phyloP scores from a whole-genome alignment of 2,888 invertebrate species.

The Heteropelma amictum region DNA sequence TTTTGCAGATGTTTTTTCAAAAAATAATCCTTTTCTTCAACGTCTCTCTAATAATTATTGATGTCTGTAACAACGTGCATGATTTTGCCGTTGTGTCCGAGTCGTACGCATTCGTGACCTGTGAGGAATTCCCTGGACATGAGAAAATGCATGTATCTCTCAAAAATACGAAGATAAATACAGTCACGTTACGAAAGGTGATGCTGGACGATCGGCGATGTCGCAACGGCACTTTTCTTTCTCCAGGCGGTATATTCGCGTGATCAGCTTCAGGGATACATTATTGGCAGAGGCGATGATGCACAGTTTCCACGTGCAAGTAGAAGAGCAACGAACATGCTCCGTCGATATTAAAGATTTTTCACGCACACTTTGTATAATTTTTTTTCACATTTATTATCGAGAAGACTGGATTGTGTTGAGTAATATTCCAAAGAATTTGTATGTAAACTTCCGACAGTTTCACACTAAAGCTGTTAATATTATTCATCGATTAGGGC shows the following conservation, averaged over 20 bases:
- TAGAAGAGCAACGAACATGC: slow-evolving; percentile 40
- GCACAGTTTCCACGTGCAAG: slow-evolving; percentile 12
- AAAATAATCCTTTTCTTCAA: too few species aligned
- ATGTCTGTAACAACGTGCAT: too few species aligned
- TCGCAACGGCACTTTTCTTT: slow-evolving; percentile 45
- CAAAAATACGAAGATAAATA: slow-evolving; percentile 37
- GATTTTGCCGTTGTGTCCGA: background rate
- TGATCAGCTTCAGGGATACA: slow-evolving; percentile 6
- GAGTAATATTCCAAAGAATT: too few species aligned
- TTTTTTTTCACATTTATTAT: background rate
- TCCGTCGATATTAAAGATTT: slow-evolving; percentile 34
- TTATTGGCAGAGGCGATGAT: background rate
- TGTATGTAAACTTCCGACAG: too few species aligned
- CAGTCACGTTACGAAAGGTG: slow-evolving; percentile 45
- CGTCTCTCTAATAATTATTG: too few species aligned
- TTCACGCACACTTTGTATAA: background rate
- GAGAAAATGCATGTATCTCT: slow-evolving; percentile 12
- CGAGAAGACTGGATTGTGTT: background rate
- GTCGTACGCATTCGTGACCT: slow-evolving; percentile 11
- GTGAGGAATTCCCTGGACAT: slow-evolving; percentile 42
- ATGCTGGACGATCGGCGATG: slow-evolving; percentile 24
- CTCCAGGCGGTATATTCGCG: background rate
- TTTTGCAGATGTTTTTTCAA: too few species aligned
- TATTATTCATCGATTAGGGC: too few species aligned
- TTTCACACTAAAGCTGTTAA: too few species aligned